Percentiles rank a stretch among this genome's conserved stretches.
These are phyloP conservation scores for Neodiprion pinetum DNA, from an alignment of 1,140 invertebrate species.

Conservation along the genomic window DNA sequence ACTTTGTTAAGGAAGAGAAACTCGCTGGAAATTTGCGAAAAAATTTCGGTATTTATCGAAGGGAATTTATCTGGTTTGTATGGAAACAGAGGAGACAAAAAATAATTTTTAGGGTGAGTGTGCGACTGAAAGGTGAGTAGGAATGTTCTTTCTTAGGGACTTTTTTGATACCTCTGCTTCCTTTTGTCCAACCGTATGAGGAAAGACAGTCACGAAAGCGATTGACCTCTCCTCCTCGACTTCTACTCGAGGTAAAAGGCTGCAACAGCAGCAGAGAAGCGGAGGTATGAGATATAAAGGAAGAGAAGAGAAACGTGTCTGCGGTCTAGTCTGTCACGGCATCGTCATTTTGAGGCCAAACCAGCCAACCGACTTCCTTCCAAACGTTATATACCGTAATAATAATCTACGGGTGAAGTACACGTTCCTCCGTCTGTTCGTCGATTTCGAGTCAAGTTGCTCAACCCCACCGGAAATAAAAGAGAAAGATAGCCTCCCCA, in stretches of 20 bases:
- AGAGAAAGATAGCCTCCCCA: too few relatives aligned
- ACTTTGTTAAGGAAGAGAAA: neutral
- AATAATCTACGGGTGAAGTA: neutral
- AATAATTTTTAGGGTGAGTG: too few relatives aligned
- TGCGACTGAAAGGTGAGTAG: too few relatives aligned
- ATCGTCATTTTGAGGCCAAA: neutral
- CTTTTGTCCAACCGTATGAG: neutral
- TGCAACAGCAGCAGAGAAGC: neutral
- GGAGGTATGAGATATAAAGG: neutral
- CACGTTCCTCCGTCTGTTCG: neutral
- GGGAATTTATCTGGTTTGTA: neutral
- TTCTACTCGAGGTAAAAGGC: neutral
- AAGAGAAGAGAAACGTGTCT: neutral
- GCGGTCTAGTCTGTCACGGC: slow-evolving; percentile 6
- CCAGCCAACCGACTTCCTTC: slow-evolving; percentile 4
- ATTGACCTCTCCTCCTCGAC: slow-evolving; percentile 1
- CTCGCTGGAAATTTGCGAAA: neutral
- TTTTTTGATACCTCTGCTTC: too few relatives aligned
- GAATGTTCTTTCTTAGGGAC: too few relatives aligned
- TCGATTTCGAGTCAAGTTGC: neutral
- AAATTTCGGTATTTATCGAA: neutral
- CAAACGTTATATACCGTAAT: neutral
- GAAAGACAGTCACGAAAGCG: neutral
- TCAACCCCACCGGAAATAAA: neutral
- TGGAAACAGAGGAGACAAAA: too few relatives aligned